Percentiles rank a stretch among this genome's conserved stretches.
These are phyloP conservation scores for Polyommatus iphigenia DNA, from an alignment of 2,888 invertebrate species.

Conservation along the genomic window DNA sequence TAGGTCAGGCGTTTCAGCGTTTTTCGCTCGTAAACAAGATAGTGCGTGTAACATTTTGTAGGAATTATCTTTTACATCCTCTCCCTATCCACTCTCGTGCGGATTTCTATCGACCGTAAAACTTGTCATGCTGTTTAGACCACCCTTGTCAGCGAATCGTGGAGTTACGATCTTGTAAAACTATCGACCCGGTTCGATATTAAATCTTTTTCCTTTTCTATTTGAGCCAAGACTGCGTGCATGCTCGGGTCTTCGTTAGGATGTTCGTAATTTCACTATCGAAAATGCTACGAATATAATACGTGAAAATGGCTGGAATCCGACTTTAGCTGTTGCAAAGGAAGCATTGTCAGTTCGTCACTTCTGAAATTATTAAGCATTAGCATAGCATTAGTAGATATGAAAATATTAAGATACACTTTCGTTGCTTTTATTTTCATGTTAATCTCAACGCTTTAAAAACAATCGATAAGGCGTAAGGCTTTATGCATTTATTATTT, in stretches of 20 bases:
- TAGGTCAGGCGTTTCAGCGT: constrained; percentile 18
- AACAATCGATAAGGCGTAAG: not conserved
- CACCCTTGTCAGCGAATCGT: constrained; percentile 23
- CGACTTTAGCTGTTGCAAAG: too few species aligned
- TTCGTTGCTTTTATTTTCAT: not conserved
- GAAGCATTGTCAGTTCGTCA: too few species aligned
- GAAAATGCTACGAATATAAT: too few species aligned
- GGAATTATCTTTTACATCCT: constrained; percentile 20
- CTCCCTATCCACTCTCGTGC: not conserved
- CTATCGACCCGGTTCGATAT: not conserved
- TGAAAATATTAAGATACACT: too few species aligned
- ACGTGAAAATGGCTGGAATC: too few species aligned
- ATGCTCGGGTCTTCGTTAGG: too few species aligned
- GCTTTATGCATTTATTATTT: too few species aligned
- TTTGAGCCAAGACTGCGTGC: not conserved
- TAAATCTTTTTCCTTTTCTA: not conserved
- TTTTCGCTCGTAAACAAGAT: constrained; percentile 22
- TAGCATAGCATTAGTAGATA: too few species aligned
- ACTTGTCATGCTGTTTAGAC: constrained; percentile 5
- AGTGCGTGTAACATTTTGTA: constrained; percentile 24
- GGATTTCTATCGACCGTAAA: constrained; percentile 24
- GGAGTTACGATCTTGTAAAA: constrained; percentile 18
- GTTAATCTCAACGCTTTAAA: not conserved
- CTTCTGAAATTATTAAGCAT: not conserved
- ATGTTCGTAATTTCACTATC: too few species aligned